Evolutionary conservation across 1,140 invertebrate species (phyloP).

Genomic region (Caenorhabditis inopinata): DNA sequence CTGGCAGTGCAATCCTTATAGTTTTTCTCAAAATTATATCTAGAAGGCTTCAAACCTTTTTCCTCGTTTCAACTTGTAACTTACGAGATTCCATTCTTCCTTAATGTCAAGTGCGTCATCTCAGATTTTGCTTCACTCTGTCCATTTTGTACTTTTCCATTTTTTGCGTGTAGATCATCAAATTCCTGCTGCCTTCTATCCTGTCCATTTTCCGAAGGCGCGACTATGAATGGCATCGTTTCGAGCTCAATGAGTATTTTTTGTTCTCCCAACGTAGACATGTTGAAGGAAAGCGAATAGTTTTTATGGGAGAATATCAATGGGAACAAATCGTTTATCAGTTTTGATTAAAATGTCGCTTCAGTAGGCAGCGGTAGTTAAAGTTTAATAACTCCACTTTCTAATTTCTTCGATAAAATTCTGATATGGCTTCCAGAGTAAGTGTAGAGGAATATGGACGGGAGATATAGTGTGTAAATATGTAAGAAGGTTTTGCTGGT

Average conservation of each 20-base stretch:
- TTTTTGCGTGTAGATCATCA: neutral
- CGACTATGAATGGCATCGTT: slow-evolving; percentile 10
- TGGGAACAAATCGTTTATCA: neutral
- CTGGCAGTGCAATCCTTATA: too few relatives aligned
- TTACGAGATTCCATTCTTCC: slow-evolving; percentile 15
- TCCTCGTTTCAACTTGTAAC: neutral
- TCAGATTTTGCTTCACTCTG: neutral
- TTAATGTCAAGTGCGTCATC: neutral
- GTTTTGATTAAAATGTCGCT: neutral
- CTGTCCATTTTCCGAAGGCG: neutral
- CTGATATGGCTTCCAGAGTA: too few relatives aligned
- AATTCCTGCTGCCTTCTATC: neutral
- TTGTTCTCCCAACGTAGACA: slow-evolving; percentile 12
- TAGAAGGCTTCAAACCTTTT: too few relatives aligned
- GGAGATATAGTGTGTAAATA: neutral
- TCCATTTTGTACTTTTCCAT: neutral
- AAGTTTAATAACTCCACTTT: neutral
- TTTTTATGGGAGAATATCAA: neutral
- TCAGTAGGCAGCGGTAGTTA: neutral
- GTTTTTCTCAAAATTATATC: too few relatives aligned
- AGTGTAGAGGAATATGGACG: too few relatives aligned
- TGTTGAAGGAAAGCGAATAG: neutral
- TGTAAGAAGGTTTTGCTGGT: neutral
- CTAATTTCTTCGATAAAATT: too few relatives aligned
- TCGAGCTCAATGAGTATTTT: slow-evolving; percentile 26